A percentile compares a stretch with the other conserved stretches of the same genome.
phyloP scores from a whole-genome alignment of 2,113 vertebrate genomes.

The Sigmodon hispidus region DNA sequence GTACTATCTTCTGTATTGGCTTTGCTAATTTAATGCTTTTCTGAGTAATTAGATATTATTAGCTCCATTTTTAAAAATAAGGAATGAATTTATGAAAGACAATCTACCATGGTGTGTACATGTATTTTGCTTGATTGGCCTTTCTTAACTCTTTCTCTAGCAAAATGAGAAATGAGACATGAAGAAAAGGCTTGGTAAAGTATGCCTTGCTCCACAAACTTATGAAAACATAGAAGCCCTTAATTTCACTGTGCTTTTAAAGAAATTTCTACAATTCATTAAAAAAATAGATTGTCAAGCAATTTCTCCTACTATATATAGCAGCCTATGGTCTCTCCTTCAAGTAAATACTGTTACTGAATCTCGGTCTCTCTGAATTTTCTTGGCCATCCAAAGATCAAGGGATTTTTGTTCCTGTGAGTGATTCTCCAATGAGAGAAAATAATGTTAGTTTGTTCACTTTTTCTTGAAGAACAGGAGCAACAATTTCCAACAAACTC shows the following conservation, averaged over 20 bases:
- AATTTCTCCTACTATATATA: accelerated
- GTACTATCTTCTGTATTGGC: not conserved
- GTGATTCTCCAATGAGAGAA: not conserved
- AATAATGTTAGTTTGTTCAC: not conserved
- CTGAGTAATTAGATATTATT: not conserved
- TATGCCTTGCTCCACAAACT: accelerated
- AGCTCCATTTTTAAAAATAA: not conserved
- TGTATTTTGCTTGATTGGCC: not conserved
- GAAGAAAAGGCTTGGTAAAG: not conserved
- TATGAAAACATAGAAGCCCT: not conserved
- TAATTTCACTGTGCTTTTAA: not conserved
- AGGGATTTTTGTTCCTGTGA: not conserved
- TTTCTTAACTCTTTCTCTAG: not conserved
- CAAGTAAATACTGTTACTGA: not conserved
- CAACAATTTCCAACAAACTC: not conserved
- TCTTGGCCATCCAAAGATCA: not conserved
- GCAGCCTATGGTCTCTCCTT: not conserved
- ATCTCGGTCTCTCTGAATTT: not conserved
- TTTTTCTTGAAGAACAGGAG: not conserved
- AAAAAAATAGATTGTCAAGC: not conserved
- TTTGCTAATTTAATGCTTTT: not conserved
- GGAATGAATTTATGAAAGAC: not conserved
- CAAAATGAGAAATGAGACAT: not conserved
- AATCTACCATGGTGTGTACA: not conserved
- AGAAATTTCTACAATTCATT: not conserved